phyloP scores from a whole-genome alignment of 1,140 invertebrate genomes.

The Apis florea region DNA sequence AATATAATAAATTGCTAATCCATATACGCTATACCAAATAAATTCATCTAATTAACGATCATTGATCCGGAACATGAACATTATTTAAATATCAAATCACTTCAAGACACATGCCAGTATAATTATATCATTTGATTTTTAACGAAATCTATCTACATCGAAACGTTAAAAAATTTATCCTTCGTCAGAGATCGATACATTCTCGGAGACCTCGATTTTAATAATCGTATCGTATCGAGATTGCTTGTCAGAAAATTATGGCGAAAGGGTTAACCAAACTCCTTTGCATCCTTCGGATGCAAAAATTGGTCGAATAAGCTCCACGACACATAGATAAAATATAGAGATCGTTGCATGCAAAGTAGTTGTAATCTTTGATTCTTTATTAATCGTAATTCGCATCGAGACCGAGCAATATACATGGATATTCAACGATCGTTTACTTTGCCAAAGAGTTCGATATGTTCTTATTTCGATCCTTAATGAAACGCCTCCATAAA shows the following conservation, averaged over 20 bases:
- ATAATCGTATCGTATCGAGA: too few species aligned
- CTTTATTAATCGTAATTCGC: constrained; percentile 34
- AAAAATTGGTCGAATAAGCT: not conserved
- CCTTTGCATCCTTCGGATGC: not conserved
- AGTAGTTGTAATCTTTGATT: constrained; percentile 14
- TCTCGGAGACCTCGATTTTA: too few species aligned
- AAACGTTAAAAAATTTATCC: too few species aligned
- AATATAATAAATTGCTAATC: too few species aligned
- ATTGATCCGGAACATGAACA: too few species aligned
- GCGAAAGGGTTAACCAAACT: not conserved
- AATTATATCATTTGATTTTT: too few species aligned
- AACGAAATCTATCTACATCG: too few species aligned
- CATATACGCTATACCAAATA: too few species aligned
- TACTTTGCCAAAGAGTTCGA: not conserved
- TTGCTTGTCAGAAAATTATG: not conserved
- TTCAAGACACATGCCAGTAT: too few species aligned
- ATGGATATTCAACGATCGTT: constrained; percentile 22
- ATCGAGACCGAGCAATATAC: not conserved
- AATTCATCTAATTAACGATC: too few species aligned
- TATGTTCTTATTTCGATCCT: constrained; percentile 3
- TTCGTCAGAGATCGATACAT: too few species aligned
- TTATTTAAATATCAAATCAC: too few species aligned
- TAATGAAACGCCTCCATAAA: not conserved
- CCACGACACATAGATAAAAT: not conserved
- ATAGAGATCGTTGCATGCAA: constrained; percentile 33